Percentiles rank a stretch among this genome's conserved stretches.
Conservation (phyloP, 2,888 invertebrate species). For the Metellina segmentata region DNA sequence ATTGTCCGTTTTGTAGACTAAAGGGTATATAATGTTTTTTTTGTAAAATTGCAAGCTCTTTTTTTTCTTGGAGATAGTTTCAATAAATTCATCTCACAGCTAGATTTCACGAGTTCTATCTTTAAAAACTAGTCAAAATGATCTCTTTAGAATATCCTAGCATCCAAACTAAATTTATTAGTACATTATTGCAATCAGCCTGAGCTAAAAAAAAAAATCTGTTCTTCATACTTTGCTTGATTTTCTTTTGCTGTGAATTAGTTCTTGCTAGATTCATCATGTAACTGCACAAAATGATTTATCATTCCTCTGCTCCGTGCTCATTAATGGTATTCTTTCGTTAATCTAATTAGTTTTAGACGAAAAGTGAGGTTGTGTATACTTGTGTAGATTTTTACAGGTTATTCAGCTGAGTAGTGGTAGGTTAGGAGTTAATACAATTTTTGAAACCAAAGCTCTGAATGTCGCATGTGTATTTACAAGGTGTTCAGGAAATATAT, state of each 20-base stretch:
- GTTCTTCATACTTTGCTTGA: background rate
- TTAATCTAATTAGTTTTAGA: conserved; percentile 66
- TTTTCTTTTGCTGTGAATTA: background rate
- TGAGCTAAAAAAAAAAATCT: background rate
- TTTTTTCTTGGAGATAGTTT: background rate
- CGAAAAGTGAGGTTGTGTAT: conserved; percentile 58
- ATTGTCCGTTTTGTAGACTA: conserved; percentile 26
- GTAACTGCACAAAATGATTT: conserved; percentile 19
- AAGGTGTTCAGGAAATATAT: conserved; percentile 61
- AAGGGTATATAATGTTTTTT: background rate
- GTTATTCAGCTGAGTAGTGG: conserved; percentile 61
- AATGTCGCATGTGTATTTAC: conserved; percentile 69
- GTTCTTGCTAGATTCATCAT: conserved; percentile 2
- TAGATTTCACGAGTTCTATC: conserved; percentile 28
- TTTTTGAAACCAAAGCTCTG: conserved; percentile 73
- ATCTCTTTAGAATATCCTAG: conserved; percentile 33
- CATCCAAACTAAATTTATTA: background rate
- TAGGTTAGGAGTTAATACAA: conserved; percentile 70
- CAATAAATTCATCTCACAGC: conserved; percentile 16
- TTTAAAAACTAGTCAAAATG: conserved; percentile 61
- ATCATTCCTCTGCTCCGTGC: conserved; percentile 62
- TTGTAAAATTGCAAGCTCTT: background rate
- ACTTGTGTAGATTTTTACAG: conserved; percentile 69
- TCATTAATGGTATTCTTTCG: conserved; percentile 16
- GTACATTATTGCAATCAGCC: background rate